These are phyloP conservation scores for Automeris io DNA, from an alignment of 2,888 invertebrate genomes.

Conservation along the genomic window DNA sequence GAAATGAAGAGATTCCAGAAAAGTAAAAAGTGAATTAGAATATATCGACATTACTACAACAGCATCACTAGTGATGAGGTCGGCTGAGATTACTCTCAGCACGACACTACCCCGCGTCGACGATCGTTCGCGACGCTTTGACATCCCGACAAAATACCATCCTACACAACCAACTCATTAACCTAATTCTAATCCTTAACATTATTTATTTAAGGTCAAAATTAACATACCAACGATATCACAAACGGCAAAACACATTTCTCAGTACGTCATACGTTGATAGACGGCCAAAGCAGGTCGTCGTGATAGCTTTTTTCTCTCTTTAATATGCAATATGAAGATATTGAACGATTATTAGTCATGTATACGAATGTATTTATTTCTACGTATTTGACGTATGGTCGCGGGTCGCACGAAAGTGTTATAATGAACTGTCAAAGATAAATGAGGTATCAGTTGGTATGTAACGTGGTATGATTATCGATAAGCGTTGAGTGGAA, in stretches of 20 bases:
- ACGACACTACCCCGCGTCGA: slow-evolving; percentile 75
- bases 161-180: slow-evolving; percentile 17
- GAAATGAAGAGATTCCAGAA: no score
- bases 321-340: slow-evolving; percentile 63
- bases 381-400: slow-evolving; percentile 36
- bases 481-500: slow-evolving; percentile 6
- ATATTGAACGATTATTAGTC: slow-evolving; percentile 70
- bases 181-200: slow-evolving; percentile 23
- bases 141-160: slow-evolving; percentile 64
- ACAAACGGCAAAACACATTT: slow-evolving; percentile 20
- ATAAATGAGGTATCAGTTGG: slow-evolving; percentile 28
- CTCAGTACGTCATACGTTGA: slow-evolving; percentile 67
- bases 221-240: slow-evolving; percentile 11
- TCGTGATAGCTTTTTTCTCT: slow-evolving; percentile 52
- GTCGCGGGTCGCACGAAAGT: slow-evolving; percentile 38
- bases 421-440: slow-evolving; percentile 41
- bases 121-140: slow-evolving; percentile 76
- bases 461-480: slow-evolving; percentile 4
- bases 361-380: slow-evolving; percentile 43
- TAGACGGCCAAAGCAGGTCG: slow-evolving; percentile 62
- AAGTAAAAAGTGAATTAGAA: no score
- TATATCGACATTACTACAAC: slow-evolving; percentile 26
- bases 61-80: slow-evolving; percentile 53
- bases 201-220: slow-evolving; percentile 18
- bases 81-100: slow-evolving; percentile 74